Evolutionary conservation across 1,140 invertebrate species (phyloP), one percentile per base, ranked within the genome.

Genomic region (Pseudomyrmex gracilis): DNA sequence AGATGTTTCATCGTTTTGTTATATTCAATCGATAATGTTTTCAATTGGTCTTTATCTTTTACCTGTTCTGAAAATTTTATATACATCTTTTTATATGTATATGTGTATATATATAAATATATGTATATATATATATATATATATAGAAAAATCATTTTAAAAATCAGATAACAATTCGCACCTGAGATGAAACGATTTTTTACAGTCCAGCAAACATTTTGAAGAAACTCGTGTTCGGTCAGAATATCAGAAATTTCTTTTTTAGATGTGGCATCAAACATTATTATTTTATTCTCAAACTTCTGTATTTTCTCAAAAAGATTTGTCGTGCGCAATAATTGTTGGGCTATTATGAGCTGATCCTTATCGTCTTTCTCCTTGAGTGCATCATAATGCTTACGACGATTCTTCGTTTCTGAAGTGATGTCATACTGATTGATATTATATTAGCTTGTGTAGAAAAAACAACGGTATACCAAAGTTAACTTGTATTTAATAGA

Each of bases 291-390:
- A 4, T 85, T 73, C 51, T 86, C 87, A 22, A 92, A 73, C 66
- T 87, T 89, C n/a, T 73, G 71, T 66, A 91, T 92, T 7, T 83
- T 76, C 13, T 92, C 89, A 13, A 85, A 84, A 1, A 93, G 76
- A 9, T 47, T 53, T 2, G 83, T n/a, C 9, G 84, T 91, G 10
- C 82, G 85, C 13, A 71, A 43, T n/a, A 86, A 80, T 77, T 93
- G 92, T 5, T 61, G 45, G 0, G 49, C 45, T 63, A 93, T 94
- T 1, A 90, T 82, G 73, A 73, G 67, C 55, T 86, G 84, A 51
- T 93, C 90, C 13, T 84, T 68, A 0, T 89, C 80, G 73, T 93
- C 90, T 60, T 92, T 93, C n/a, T 58, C 77, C 57, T 87, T 90
- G 7, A 93, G 77, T 0, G 34, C 45, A 9, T 91, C 84, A 45